Evolutionary conservation across 2,113 vertebrate species (phyloP).

Genomic region (Carassius carassius): DNA sequence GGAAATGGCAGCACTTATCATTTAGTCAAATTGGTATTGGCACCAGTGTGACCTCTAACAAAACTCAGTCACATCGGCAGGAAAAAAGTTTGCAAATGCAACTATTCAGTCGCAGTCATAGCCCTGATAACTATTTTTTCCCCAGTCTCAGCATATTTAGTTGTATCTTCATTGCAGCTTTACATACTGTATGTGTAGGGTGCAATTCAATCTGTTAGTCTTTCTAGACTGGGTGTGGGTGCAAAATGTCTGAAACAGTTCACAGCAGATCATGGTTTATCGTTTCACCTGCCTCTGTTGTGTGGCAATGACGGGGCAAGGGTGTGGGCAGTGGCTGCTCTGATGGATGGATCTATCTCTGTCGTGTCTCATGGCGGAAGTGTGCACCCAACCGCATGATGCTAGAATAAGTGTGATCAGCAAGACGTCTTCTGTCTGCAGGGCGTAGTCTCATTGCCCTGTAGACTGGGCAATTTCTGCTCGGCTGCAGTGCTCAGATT

Average conservation of each 20-base stretch:
- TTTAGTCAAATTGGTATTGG: not conserved
- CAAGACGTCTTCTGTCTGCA: conserved; percentile 32
- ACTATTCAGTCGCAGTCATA: not conserved
- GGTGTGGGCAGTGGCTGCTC: conserved; percentile 18
- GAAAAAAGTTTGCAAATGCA: not conserved
- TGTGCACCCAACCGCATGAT: conserved; percentile 6
- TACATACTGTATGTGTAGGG: not conserved
- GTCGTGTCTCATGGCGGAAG: conserved; percentile 31
- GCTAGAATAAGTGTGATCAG: conserved; percentile 46
- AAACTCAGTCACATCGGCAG: not conserved
- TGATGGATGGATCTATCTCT: conserved; percentile 54
- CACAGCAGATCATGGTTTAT: conserved; percentile 33
- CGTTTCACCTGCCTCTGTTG: conserved; percentile 22
- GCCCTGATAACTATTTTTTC: not conserved
- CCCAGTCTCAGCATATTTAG: conserved; percentile 1
- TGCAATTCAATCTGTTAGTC: conserved; percentile 10
- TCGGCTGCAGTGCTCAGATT: conserved; percentile 1
- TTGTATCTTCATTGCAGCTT: conserved; percentile 12
- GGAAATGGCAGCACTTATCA: not conserved
- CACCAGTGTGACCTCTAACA: not conserved
- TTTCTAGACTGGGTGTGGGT: conserved; percentile 29
- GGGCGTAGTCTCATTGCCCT: conserved; percentile 21
- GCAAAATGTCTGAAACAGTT: conserved; percentile 30
- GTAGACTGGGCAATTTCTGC: conserved; percentile 39
- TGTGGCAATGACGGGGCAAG: conserved; percentile 6